Conservation (phyloP, 2,797 vertebrate species). For the Ciconia nigra region DNA sequence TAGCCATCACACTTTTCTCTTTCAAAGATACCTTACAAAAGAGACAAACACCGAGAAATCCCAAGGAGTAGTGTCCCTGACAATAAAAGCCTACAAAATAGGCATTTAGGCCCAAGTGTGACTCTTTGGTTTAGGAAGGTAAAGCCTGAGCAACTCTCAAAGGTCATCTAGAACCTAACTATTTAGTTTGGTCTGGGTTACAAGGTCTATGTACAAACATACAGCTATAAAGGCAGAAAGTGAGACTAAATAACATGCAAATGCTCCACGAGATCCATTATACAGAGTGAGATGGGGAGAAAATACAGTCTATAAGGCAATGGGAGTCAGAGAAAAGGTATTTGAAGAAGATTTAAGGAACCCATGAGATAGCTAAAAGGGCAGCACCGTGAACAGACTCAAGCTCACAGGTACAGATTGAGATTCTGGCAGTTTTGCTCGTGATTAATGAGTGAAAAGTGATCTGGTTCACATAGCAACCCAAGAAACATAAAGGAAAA, state of each 20-base stretch:
- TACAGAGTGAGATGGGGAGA: neutral
- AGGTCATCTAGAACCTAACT: neutral
- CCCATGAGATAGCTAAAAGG: neutral
- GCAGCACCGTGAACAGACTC: neutral
- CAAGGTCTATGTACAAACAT: neutral
- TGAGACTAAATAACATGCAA: neutral
- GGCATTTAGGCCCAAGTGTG: neutral
- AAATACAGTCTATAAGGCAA: neutral
- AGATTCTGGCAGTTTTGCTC: neutral
- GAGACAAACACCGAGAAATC: neutral
- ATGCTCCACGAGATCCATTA: neutral
- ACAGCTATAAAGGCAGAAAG: neutral
- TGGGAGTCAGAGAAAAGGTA: neutral
- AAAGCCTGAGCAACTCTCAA: neutral
- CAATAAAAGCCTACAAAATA: neutral
- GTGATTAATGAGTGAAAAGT: conserved; percentile 52
- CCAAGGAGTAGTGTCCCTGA: neutral
- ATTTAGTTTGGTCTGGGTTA: neutral
- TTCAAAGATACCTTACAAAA: neutral
- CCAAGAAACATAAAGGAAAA: conserved; percentile 54
- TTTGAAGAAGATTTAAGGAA: conserved; percentile 34
- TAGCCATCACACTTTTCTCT: neutral
- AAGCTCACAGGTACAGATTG: neutral
- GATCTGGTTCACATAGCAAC: conserved; percentile 34
- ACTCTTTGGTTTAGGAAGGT: neutral